Base-by-base conservation (phyloP, 2,797 vertebrate species). In the Danio kyathit region DNA sequence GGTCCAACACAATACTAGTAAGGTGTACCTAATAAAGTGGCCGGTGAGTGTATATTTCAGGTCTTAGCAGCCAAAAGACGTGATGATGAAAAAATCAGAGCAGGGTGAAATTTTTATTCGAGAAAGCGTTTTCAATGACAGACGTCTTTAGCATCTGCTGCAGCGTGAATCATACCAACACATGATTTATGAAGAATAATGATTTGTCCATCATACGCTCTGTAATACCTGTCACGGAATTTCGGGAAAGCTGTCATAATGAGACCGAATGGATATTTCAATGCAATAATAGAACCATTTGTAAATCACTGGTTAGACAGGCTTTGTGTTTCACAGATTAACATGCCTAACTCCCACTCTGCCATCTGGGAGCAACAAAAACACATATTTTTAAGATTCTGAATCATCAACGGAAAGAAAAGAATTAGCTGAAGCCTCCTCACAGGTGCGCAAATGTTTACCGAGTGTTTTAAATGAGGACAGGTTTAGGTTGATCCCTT, bases 181-280 rank as follows among this genome's bases (percentile, higher is more conserved):
- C 19, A 67, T 14, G 65, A 5, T 69, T 51, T 69, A 38, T 38
- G 19, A 14, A 51, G 13, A 38, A 69, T 51, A 51, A 49, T 51
- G 16, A 69, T 38, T 8, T 38, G 21, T 43, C 44, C 41, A 11
- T 79, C 48, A 54, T 61, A 64, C 17, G 65, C 60, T 43, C 19
- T 69, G 64, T 21, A 51, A 78, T 69, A 52, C 69, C 46, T n/a
- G 19, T 79, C 76, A 19, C 29, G 6, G 43, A 64, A 64, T 61
- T 64, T 64, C 48, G 54, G n/a, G 43, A 41, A 38, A 60, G 57
- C 44, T 11, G 57, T 79, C 76, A 63, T 56, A 60, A 48, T 61
- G 78, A 48, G 46, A 54, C 69, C 6, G n/a, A 38, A 46, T 54
- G 46, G 17, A 52, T 43, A 19, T 44, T 16, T 73, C 29, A 48